A percentile compares a stretch with the other conserved stretches of the same genome.
Evolutionary conservation across 2,113 vertebrate species (phyloP).

Genomic region (Cricetomys ansorgei): DNA sequence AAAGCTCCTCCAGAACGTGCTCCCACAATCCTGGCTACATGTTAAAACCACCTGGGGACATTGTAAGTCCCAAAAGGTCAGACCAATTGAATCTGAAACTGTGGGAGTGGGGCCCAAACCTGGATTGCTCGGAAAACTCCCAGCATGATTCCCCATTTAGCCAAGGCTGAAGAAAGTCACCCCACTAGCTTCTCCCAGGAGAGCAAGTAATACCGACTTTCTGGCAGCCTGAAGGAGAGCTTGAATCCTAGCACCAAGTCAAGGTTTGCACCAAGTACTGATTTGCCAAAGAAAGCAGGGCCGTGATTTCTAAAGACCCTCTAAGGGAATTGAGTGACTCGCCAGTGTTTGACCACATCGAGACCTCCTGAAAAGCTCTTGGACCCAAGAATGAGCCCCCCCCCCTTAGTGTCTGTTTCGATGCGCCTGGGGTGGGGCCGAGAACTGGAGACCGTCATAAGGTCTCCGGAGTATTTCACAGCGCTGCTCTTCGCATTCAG

Average conservation of each 20-base stretch:
- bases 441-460: background rate
- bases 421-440: accelerated
- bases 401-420: background rate
- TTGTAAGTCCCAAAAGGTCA: background rate
- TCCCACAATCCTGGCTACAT: background rate
- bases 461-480: background rate
- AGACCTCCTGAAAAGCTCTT: background rate
- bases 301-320: background rate
- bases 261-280: background rate
- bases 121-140: background rate
- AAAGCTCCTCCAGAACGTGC: background rate
- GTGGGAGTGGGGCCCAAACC: background rate
- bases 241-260: background rate
- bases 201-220: background rate
- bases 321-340: background rate
- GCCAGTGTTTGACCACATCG: background rate
- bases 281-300: background rate
- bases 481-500: background rate
- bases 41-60: background rate
- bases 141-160: accelerated
- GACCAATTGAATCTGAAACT: background rate
- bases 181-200: accelerated
- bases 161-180: background rate
- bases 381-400: background rate
- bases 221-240: background rate